Base-by-base conservation (phyloP, 1,140 invertebrate genomes). In the Papilio polytes region DNA sequence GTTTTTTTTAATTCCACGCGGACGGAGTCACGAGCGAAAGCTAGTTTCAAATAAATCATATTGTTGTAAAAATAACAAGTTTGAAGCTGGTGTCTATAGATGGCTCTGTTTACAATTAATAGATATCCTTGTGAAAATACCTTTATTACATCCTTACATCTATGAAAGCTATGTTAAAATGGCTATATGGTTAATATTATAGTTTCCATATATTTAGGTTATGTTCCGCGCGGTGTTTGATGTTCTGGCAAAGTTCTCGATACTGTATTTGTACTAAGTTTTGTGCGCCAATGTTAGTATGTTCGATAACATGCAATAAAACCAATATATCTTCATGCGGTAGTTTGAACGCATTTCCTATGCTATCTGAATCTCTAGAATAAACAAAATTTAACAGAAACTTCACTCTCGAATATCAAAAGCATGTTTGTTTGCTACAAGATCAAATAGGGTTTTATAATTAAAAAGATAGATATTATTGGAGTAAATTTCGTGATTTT, bases 221-320 rank as follows among this genome's bases (percentile, higher is more conserved):
- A 63, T 13, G 3, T 70, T 70, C 18, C 63, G 4, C 13, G 15
- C 4, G 36, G 26, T 7, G 12, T 70, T 70, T 70, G 26, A 70
- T 70, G 31, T 31, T 70, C 63, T 70, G 63, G 26, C 63, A 70
- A 70, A 70, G 12, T 70, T 70, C 22, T 15, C 22, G 12, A 31
- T 66, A 66, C 63, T 70, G 20, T 59, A 59, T 59, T 59, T 59
- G 56, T 70, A 70, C 63, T 70, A 70, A 70, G 26, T 70, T 31
- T 70, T 31, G 22, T 31, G 15, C 59, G 59, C 12, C 63, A 70
- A 70, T 31, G 12, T 70, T 31, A 70, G 13, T 31, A 36, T 70
- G 13, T 70, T 31, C 20, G 6, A 31, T 70, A 31, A 36, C 26
- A 70, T 31, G 63, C 26, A 36, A 70, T 70, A 70, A 70, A 70